phyloP scores from a whole-genome alignment of 2,888 invertebrate genomes.

The Oconnorella tubifera region DNA sequence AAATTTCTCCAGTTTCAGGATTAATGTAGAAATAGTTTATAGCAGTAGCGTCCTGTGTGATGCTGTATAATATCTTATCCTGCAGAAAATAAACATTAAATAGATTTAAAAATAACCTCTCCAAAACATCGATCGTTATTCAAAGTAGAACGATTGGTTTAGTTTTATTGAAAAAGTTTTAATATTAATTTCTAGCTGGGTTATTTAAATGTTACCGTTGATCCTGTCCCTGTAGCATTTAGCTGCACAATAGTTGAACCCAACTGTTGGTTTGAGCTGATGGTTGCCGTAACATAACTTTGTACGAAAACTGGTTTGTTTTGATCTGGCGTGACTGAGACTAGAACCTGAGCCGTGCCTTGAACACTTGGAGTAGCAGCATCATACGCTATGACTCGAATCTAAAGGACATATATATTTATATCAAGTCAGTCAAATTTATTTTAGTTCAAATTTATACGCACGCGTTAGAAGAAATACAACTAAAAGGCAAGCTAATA shows the following conservation, averaged over 20 bases:
- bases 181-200: no score
- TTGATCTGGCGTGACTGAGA: constrained; percentile 45
- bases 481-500: no score
- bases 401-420: background rate
- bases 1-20: constrained; percentile 39
- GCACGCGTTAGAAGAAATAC: no score
- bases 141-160: no score
- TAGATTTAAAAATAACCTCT: no score
- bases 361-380: constrained; percentile 38
- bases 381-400: constrained; percentile 42
- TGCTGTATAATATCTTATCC: constrained; percentile 30
- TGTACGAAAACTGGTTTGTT: constrained; percentile 40
- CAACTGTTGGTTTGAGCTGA: constrained; percentile 37
- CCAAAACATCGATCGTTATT: no score
- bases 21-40: constrained; percentile 43
- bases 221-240: constrained; percentile 17
- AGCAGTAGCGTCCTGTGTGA: constrained; percentile 30
- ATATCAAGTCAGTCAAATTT: no score
- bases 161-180: no score
- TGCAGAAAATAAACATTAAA: constrained; percentile 12
- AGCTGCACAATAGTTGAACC: constrained; percentile 31
- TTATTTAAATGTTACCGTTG: no score
- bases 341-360: constrained; percentile 37
- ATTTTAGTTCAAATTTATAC: no score
- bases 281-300: constrained; percentile 35